Conservation (phyloP, 2,888 invertebrate genomes). For the Eucriotettix oculatus region DNA sequence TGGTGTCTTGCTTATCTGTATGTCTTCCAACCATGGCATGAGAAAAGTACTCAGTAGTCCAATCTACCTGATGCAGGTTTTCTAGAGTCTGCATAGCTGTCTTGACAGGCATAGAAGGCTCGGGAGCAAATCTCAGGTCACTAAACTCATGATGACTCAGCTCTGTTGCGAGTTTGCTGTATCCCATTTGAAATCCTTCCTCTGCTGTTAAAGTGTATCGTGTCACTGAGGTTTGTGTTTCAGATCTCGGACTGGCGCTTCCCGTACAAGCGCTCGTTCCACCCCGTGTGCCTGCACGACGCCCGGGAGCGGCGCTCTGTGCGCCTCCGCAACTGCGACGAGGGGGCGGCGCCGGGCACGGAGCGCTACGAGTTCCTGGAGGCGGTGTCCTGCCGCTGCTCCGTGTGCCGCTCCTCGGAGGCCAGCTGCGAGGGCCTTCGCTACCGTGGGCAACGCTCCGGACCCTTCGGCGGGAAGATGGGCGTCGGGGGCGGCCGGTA, state of each 20-base stretch:
- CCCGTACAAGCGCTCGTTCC: conserved; percentile 69
- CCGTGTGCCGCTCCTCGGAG: conserved; percentile 46
- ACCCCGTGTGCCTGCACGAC: conserved; percentile 72
- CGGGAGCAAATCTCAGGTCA: no score
- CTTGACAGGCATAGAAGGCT: no score
- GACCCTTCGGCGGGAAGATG: conserved; percentile 9
- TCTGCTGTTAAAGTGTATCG: no score
- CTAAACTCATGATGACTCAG: no score
- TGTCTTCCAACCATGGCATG: no score
- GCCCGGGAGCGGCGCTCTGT: conserved; percentile 46
- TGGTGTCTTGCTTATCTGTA: no score
- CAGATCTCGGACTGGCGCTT: conserved; percentile 78
- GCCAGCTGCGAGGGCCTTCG: conserved; percentile 53
- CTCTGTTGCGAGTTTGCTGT: no score
- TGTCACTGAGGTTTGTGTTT: conserved; percentile 10
- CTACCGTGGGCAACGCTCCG: conserved; percentile 29
- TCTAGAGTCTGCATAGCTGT: no score
- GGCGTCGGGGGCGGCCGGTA: neutral
- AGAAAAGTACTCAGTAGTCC: no score
- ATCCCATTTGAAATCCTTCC: no score
- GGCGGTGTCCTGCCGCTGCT: conserved; percentile 60
- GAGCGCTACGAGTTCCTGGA: conserved; percentile 61
- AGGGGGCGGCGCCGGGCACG: conserved; percentile 48
- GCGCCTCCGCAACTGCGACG: conserved; percentile 56
- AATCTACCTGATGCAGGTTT: no score